Evolutionary conservation across 2,888 invertebrate species (phyloP), one percentile per base, ranked within the genome.

Genomic region (Napeogenes inachia): DNA sequence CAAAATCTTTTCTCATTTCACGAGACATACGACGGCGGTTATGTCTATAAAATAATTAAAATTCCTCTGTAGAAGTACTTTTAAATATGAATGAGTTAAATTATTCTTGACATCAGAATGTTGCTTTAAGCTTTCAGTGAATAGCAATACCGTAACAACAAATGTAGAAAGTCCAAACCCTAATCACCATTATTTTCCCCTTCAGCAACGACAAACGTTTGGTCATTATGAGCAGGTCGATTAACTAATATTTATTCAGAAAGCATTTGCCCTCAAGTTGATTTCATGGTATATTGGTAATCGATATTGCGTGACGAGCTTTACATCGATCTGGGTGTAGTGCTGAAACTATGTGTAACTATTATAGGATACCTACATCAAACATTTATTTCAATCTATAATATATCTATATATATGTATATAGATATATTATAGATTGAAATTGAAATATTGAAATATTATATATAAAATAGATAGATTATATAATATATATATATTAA

Each of bases 221-320:
- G 82, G 77, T 81, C 77, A 85, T 88, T 84, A 82, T 75, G 69
- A 70, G 70, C 77, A 73, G 76, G 77, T 78, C 72, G 70, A 72
- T 68, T 71, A 71, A 65, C 73, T 78, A 81, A 86, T 85, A 81
- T 80, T 83, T 84, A 84, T 85, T 85, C 82, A 77, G 81, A 78
- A 76, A 81, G 74, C 75, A 75, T 79, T 79, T 67, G 63, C 68
- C 59, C 63, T 42, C 62, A 53, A 62, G 60, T 67, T 69, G 67
- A 74, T 79, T 79, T 79, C 77, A 79, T 77, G 77, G 79, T 79
- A 76, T 76, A 73, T 74, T 73, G 64, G 68, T 60, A 75, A 77
- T 78, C 73, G 76, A 77, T 74, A 42, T 85, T 69, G 82, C 84
- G 84, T 85, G 85, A 79, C 42, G 10, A 12, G 42, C 42, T 42